Evolutionary conservation across 2,113 vertebrate genomes (phyloP), one percentile per base, ranked within the genome.

Genomic region (Plecotus auritus): DNA sequence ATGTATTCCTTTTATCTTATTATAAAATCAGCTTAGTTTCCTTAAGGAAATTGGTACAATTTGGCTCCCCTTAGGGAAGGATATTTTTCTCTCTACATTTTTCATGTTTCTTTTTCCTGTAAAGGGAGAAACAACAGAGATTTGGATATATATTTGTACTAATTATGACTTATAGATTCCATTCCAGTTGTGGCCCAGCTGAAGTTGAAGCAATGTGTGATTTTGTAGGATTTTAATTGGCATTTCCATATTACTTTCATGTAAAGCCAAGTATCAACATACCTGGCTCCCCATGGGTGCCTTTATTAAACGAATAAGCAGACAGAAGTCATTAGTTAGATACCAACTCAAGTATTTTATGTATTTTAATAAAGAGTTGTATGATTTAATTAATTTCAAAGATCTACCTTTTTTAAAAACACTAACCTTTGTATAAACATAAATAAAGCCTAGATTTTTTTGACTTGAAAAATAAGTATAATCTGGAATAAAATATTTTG

Each of bases 331-430:
- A 88, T 66, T 66, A 88, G 32, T 9, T 49, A 84, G 70, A 77
- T 2, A 59, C 1, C 12, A 87, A 93, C 67, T 81, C n/a, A 94
- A 92, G 66, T 77, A 73, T 77, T 83, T 81, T 28, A 49, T 66
- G 30, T 70, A 28, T 89, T 80, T 94, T 91, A 72, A 54, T 90
- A 82, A 90, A 72, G 20, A 51, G 7, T 69, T 47, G 20, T 72
- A 37, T 85, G 42, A 96, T 88, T 95, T 93, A 4, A 80, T 74
- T 88, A 93, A 45, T 66, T 76, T 88, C 59, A 90, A 95, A 91
- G 47, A 93, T 5, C 0, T 86, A 81, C 16, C 20, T 93, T 95
- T 81, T 78, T 73, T 9, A 8, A 35, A 35, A 32, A 70, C 4
- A 9, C 35, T 77, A 61, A 91, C 18, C 64, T 91, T 51, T 87